These are phyloP conservation scores for Endomychus coccineus DNA, from an alignment of 2,888 invertebrate species.

Conservation along the genomic window DNA sequence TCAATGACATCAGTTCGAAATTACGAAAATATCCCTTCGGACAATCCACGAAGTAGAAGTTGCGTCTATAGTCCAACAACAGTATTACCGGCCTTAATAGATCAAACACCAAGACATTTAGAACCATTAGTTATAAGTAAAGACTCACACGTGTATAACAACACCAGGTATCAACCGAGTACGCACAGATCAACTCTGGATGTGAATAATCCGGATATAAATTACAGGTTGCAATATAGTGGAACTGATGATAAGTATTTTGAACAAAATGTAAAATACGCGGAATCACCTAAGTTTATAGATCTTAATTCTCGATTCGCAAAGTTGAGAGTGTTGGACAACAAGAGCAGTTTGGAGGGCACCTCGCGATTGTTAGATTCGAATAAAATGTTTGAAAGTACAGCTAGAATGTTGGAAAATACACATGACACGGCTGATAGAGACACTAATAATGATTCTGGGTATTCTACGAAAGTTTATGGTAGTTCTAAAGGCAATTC, in stretches of 20 bases:
- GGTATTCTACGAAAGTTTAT: conserved; percentile 76
- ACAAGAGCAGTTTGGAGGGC: conserved; percentile 27
- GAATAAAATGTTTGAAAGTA: conserved; percentile 35
- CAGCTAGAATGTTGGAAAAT: conserved; percentile 34
- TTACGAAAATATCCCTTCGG: conserved; percentile 47
- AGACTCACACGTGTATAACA: conserved; percentile 25
- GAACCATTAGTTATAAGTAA: conserved; percentile 38
- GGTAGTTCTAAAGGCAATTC: conserved; percentile 71
- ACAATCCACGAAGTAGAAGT: conserved; percentile 41
- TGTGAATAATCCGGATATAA: background rate
- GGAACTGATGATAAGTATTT: conserved; percentile 2
- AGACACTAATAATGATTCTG: conserved; percentile 75
- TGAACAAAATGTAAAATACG: conserved; percentile 18
- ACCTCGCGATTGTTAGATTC: conserved; percentile 33
- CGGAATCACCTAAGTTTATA: conserved; percentile 26
- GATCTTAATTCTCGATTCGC: conserved; percentile 37
- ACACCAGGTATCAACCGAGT: conserved; percentile 11
- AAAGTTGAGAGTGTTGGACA: conserved; percentile 37
- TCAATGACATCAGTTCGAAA: conserved; percentile 43
- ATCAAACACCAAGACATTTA: conserved; percentile 29
- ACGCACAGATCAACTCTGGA: background rate
- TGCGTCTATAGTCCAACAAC: conserved; percentile 48
- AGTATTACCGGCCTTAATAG: conserved; percentile 31
- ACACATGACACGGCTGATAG: conserved; percentile 46
- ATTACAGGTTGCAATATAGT: background rate